phyloP scores from a whole-genome alignment of 2,797 vertebrate genomes.

The Nasua narica region DNA sequence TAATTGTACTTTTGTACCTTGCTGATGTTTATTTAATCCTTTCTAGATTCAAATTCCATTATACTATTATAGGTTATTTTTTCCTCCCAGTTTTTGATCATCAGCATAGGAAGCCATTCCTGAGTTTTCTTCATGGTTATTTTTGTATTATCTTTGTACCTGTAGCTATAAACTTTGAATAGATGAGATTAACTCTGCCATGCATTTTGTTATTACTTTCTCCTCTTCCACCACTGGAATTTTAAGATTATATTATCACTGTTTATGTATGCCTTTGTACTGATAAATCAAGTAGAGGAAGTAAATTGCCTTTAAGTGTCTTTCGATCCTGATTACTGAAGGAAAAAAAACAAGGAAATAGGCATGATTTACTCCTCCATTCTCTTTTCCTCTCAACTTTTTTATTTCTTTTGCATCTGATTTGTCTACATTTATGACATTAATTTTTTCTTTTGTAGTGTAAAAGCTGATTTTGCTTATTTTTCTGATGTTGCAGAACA shows the following conservation, averaged over 20 bases:
- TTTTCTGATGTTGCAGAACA: not conserved
- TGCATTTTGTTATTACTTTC: not conserved
- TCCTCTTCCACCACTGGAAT: not conserved
- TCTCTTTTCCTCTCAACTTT: not conserved
- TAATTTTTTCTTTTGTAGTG: not conserved
- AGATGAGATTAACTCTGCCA: not conserved
- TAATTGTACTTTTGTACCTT: not conserved
- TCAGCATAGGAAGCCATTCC: not conserved
- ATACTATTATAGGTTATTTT: not conserved
- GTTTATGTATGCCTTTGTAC: not conserved
- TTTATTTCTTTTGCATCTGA: not conserved
- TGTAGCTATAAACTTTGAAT: not conserved
- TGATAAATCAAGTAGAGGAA: not conserved
- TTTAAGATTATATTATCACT: not conserved
- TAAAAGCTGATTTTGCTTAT: not conserved
- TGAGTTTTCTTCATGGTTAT: not conserved
- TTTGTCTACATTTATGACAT: not conserved
- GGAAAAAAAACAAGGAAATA: not conserved
- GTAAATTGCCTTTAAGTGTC: not conserved
- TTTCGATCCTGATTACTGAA: not conserved
- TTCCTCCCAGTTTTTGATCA: not conserved
- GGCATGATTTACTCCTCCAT: not conserved
- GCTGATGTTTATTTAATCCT: not conserved
- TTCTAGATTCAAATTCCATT: not conserved
- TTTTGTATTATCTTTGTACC: not conserved